Evolutionary conservation across 1,140 invertebrate species (phyloP).

Genomic region (Drosophila subpulchrella): DNA sequence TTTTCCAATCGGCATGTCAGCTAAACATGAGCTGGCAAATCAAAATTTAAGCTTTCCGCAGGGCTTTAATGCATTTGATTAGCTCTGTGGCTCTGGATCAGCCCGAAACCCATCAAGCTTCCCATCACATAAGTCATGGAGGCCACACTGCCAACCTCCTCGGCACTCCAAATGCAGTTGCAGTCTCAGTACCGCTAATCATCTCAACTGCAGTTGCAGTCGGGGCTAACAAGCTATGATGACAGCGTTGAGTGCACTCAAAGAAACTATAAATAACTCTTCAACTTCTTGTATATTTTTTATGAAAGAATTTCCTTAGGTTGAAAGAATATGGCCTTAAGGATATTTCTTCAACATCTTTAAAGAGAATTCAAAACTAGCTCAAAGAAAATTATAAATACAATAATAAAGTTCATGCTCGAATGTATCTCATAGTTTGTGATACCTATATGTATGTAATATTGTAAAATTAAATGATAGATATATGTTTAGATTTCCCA

Average conservation of each 20-base stretch:
- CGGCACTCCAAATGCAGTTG: slow-evolving; percentile 29
- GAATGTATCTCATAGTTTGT: neutral
- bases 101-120: slow-evolving; percentile 29
- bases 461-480: no score
- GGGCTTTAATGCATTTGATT: slow-evolving; percentile 45
- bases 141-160: neutral
- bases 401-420: neutral
- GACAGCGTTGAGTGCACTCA: slow-evolving; percentile 22
- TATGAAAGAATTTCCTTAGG: neutral
- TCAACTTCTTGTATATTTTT: neutral
- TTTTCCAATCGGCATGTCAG: neutral
- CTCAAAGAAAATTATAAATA: neutral
- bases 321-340: neutral
- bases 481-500: neutral
- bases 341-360: neutral
- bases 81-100: slow-evolving; percentile 19
- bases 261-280: neutral
- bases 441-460: neutral
- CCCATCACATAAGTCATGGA: slow-evolving; percentile 59
- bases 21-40: slow-evolving; percentile 1
- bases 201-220: slow-evolving; percentile 45
- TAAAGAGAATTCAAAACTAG: neutral
- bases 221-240: slow-evolving; percentile 57
- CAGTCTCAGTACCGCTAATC: slow-evolving; percentile 56
- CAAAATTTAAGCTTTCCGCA: slow-evolving; percentile 29